These are phyloP conservation scores for Ptychobarbus kaznakovi DNA, from an alignment of 2,797 vertebrate species.

Conservation along the genomic window DNA sequence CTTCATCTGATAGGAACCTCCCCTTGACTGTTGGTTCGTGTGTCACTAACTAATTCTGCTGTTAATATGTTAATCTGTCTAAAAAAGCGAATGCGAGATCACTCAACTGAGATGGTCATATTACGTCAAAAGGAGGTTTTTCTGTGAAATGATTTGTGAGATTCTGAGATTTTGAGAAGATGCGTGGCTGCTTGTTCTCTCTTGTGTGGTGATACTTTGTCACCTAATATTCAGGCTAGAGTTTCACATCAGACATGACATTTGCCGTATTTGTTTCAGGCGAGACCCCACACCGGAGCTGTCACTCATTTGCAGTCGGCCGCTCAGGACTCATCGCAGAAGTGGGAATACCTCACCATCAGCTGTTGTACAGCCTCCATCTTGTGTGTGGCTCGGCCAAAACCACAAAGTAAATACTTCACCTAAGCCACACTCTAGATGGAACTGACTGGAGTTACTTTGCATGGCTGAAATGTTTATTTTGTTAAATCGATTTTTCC, in stretches of 20 bases:
- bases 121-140: not conserved
- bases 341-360: conserved; percentile 20
- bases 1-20: conserved; percentile 57
- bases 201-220: conserved; percentile 43
- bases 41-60: conserved; percentile 22
- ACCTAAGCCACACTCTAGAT: not conserved
- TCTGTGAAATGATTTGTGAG: not conserved
- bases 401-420: not conserved
- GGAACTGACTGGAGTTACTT: not conserved
- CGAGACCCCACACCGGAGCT: conserved; percentile 27
- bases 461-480: not conserved
- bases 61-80: conserved; percentile 18
- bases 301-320: conserved; percentile 13
- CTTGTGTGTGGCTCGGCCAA: conserved; percentile 28
- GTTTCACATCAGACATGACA: conserved; percentile 57
- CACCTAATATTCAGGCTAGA: conserved; percentile 47
- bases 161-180: conserved; percentile 5
- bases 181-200: conserved; percentile 21
- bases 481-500: not conserved
- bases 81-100: conserved; percentile 14
- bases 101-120: not conserved
- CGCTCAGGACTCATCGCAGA: conserved; percentile 10
- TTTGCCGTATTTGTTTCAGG: conserved; percentile 50
- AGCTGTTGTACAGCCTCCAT: conserved; percentile 28
- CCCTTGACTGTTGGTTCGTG: conserved; percentile 19